Evolutionary conservation across 1,140 invertebrate species (phyloP), one percentile per base, ranked within the genome.

Genomic region (Pseudomyrmex gracilis): DNA sequence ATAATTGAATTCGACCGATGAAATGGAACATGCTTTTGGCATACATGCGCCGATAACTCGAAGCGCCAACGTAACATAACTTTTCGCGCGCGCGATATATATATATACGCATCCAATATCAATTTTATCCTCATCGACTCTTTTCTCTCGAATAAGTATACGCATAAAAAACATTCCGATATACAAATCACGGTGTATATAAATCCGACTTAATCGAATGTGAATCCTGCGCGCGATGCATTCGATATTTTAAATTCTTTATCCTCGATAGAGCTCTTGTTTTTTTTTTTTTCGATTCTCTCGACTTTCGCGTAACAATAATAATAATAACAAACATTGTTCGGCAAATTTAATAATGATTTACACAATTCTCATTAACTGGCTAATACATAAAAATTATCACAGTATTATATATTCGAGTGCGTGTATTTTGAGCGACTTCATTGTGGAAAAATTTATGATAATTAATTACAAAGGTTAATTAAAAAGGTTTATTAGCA

Each of bases 41-140:
- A 15, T 80, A 34, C 34, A 55, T 57, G 57, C 70, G 64, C 43
- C 76, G 70, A 80, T 80, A 80, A 70, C 53, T 80, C 53, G 2
- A 80, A 80, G 76, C 66, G 13, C 9, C 13, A 51, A 51, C 13
- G 49, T 51, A 10, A 51, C 12, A 51, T 49, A 51, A 51, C 13
- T 51, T 51, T 51, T n/a, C n/a, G 49, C 76, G 58, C 60, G 66
- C 51, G 34, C 51, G 15, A 34, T 78, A 24, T 43, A 58, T 43
- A 24, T 47, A 15, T 22, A 80, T 80, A 80, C 24, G 66, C 53
- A 71, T 80, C 53, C 66, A 45, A 60, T 80, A 80, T 70, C 53
- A 80, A 80, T 80, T 70, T 80, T 71, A 80, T 80, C 66, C 53
- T 71, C 66, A 58, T 80, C 64, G 53, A 58, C 76, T 78, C 63